phyloP scores from a whole-genome alignment of 2,888 invertebrate genomes.

The Hanleya hanleyi region DNA sequence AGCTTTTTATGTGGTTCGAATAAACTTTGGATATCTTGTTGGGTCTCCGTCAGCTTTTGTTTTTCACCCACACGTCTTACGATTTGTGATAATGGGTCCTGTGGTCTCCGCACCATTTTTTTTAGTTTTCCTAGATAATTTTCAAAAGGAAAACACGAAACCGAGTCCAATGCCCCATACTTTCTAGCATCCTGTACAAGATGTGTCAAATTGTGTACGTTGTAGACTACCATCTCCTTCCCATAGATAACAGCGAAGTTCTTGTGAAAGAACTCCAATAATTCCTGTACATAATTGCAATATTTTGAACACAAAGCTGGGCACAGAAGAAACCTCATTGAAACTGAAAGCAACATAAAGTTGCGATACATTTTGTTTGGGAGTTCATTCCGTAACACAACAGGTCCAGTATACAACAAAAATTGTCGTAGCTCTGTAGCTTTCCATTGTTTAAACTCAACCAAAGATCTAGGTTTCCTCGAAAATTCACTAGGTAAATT shows the following conservation, averaged over 20 bases:
- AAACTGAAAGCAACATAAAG: constrained; percentile 49
- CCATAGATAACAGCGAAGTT: constrained; percentile 55
- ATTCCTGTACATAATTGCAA: constrained; percentile 36
- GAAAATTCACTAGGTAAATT: constrained; percentile 44
- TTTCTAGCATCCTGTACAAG: constrained; percentile 58
- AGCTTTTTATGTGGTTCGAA: not conserved
- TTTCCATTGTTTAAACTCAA: constrained; percentile 50
- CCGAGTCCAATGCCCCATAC: constrained; percentile 58
- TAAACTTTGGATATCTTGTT: not conserved
- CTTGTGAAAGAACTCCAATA: constrained; percentile 48
- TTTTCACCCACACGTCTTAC: constrained; percentile 12
- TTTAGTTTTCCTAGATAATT: constrained; percentile 51
- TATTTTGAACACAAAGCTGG: constrained; percentile 21
- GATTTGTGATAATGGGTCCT: constrained; percentile 19
- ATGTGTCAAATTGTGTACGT: constrained; percentile 69
- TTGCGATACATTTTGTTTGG: constrained; percentile 34
- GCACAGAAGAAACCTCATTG: constrained; percentile 35
- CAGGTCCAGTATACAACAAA: constrained; percentile 48
- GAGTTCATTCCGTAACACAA: constrained; percentile 41
- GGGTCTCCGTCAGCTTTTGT: not conserved
- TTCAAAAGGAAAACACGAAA: constrained; percentile 69
- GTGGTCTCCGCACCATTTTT: constrained; percentile 18
- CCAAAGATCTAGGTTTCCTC: constrained; percentile 49
- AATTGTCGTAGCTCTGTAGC: constrained; percentile 56
- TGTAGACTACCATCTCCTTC: constrained; percentile 59